Evolutionary conservation across 2,888 invertebrate genomes (phyloP).

Genomic region (Tromatobia lineatoria): DNA sequence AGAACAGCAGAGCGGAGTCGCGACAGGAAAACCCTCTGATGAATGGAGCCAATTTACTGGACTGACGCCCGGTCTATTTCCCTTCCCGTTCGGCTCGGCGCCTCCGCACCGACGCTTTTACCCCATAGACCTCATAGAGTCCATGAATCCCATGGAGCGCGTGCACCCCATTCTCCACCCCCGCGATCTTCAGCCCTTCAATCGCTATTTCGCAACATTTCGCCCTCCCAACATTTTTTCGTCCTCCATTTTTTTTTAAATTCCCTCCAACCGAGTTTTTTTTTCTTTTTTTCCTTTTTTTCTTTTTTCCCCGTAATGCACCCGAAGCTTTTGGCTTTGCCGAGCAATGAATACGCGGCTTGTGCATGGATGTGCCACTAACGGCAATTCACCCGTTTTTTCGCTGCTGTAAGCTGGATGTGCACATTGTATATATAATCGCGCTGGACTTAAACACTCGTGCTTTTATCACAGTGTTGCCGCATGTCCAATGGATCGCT

Average conservation of each 20-base stretch:
- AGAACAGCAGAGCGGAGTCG: slow-evolving; percentile 63
- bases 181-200: slow-evolving; percentile 47
- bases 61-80: slow-evolving; percentile 76
- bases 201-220: slow-evolving; percentile 63
- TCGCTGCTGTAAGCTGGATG: slow-evolving; percentile 22
- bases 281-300: slow-evolving; percentile 45
- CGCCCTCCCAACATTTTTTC: slow-evolving; percentile 26
- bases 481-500: background rate
- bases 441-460: background rate
- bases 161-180: slow-evolving; percentile 51
- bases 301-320: slow-evolving; percentile 15
- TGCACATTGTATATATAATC: background rate
- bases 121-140: slow-evolving; percentile 62
- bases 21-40: slow-evolving; percentile 73
- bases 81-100: slow-evolving; percentile 67
- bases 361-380: slow-evolving; percentile 2
- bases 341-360: slow-evolving; percentile 12
- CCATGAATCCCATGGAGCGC: slow-evolving; percentile 48
- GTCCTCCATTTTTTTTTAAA: slow-evolving; percentile 20
- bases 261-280: slow-evolving; percentile 33
- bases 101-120: slow-evolving; percentile 55
- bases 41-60: slow-evolving; percentile 82
- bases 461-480: slow-evolving; percentile 5
- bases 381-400: slow-evolving; percentile 30
- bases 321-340: slow-evolving; percentile 14